Evolutionary conservation across 2,113 vertebrate species (phyloP), one percentile per base, ranked within the genome.

Genomic region (Macrotus californicus): DNA sequence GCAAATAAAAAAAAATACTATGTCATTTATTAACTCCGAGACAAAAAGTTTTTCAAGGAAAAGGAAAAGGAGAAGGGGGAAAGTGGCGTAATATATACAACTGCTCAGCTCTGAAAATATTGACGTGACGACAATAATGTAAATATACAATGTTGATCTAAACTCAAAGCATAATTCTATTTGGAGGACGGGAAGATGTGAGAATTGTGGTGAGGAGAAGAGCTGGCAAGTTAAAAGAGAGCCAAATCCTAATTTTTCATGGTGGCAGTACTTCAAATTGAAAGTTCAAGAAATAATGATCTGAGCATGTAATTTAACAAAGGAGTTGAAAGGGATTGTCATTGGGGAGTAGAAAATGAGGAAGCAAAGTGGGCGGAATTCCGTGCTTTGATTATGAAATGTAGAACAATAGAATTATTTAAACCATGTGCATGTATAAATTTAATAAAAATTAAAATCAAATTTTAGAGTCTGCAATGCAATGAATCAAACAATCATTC

Each of bases 31-130:
- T 75, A 50, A 79, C 50, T 81, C 67, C 6, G 10, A 24, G 50
- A 80, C 24, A 72, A 66, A 90, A 75, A 31, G 2, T 26, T 81
- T 81, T 70, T 26, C 72, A 80, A 91, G 61, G 43, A 77, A 41
- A 76, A 84, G 54, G 14, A 66, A 50, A 9, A 73, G 10, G 52
- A 72, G n/a, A 31, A 70, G 24, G n/a, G 69, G 50, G 56, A 34
- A 76, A 34, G 54, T 50, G 34, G 48, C 81, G 73, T 36, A 72
- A 15, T 73, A 52, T 14, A 87, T 39, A 67, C 29, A 36, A 50
- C 41, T 69, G 90, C 48, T 96, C 56, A 76, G 76, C 77, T 88
- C 83, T 81, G 50, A 89, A 61, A 91, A 76, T 91, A 91, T 94
- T 93, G 91, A 69, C 34, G 76, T 75, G 87, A 14, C 70, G 21